Base-by-base conservation (phyloP, 2,113 vertebrate species). In the Istiophorus platypterus region DNA sequence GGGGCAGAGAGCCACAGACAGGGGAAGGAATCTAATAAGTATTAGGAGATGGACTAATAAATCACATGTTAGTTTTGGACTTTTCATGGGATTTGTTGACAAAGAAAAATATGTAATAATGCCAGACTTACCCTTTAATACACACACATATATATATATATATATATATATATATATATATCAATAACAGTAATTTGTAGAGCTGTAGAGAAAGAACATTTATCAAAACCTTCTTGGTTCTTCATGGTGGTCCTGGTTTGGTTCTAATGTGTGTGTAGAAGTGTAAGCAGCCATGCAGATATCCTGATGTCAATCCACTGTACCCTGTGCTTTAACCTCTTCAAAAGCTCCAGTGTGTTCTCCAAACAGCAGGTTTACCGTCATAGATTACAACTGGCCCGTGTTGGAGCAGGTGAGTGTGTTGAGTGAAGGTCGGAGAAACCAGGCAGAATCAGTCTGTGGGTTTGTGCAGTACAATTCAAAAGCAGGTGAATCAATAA, bases 311-410 rank as follows among this genome's bases (percentile, higher is more conserved):
- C 20, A 71, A 61, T 49, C 54, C 62, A 26, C n/a, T 59, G 42
- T 61, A 57, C 74, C 12, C 52, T 41, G 65, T 84, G 89, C 82
- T 80, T 72, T 83, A 69, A 84, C 77, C 76, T 74, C 45, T 75
- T 18, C 15, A 17, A 37, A 74, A 42, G 84, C 86, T 68, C 27
- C 45, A 39, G 24, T 86, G 77, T 80, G 78, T 64, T 86, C 80
- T 80, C 62, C 61, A 47, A 79, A 85, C 78, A 84, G 82, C 52
- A 80, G 65, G 37, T 34, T 70, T 68, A 18, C 52, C 57, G 0
- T 54, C 69, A 58, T n/a, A 29, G 41, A 56, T 2, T 69, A n/a
- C 67, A 67, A 61, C 61, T 51, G 66, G 49, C 7, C 20, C 3
- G 1, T 11, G 67, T 27, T 2, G 57, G 59, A 77, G 68, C 27